Base-by-base conservation (phyloP, 2,797 vertebrate genomes). In the Gila robusta region DNA sequence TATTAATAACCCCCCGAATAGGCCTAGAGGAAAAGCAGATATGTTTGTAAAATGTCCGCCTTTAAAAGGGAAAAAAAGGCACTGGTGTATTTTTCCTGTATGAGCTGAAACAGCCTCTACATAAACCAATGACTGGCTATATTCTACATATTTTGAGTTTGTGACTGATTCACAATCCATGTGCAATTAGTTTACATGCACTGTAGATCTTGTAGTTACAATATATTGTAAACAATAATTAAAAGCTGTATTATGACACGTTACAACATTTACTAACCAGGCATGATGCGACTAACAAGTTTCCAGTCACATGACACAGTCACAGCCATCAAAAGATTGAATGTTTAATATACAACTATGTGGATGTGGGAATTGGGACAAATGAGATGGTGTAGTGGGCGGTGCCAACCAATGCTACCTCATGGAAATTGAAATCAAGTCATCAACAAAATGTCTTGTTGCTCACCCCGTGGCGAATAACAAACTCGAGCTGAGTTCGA, bases 1-100 rank as follows among this genome's bases (percentile, higher is more conserved):
- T 59, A 80, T 81, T 77, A 87, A 85, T 83, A 84, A 81, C 41
- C 69, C 37, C 4, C 37, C 4, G 66, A 87, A 84, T 76, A 80
- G 19, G 39, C 44, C 52, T 39, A 32, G 39, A 78, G 80, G 81
- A 73, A 72, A 86, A 62, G 17, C 64, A 56, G n/a, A 72, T 78
- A 26, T 26, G 49, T 28, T 23, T 78, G 32, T 41, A 70, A 83
- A 52, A 54, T 59, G 79, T 9, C 44, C 14, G 4, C 35, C 39
- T 64, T 64, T 52, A 70, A 74, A 59, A n/a, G 49, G 4, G 1
- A 66, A 10, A 73, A 82, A 67, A 44, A 17, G 19, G 5, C 5
- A 56, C 14, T 2, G 39, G 12, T n/a, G 10, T 64, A 54, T 35
- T 73, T 71, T 7, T 72, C 23, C 35, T 70, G 11, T 47, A 56